Evolutionary conservation across 2,888 invertebrate genomes (phyloP), one percentile per base, ranked within the genome.

Genomic region (Campopleginae sp.): DNA sequence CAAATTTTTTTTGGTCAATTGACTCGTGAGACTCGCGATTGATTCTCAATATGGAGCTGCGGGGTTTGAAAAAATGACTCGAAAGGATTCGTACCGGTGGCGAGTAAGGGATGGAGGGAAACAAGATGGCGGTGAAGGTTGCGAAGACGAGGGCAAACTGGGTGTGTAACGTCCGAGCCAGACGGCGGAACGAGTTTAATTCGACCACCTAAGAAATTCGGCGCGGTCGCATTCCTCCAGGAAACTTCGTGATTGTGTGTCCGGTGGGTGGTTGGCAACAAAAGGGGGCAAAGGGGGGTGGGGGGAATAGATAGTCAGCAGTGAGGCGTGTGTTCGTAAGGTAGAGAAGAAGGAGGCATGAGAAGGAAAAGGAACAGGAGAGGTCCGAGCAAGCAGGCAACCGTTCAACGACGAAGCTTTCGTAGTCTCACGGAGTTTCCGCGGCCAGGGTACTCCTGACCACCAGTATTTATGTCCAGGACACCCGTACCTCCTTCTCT

Each of bases 221-320:
- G 87, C 88, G 91, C 89, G 93, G 93, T 93, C 91, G 91, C 93
- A 93, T 93, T 93, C 93, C 93, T 92, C 92, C 92, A 92, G 91
- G 90, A 91, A 93, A 93, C 92, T 93, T 93, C 90, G 91, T 93
- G 93, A 93, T 93, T 93, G 93, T 92, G 91, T 93, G 93, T 92
- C 93, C 92, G 88, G 91, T 90, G 86, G 86, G 86, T 86, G 86
- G 82, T 58, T 58, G 58, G 58, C 58, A 58, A 68, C 86, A 87
- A 72, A 74, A 80, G 42, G 65, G 51, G n/a, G n/a, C n/a, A n/a
- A n/a, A n/a, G n/a, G n/a, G n/a, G n/a, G n/a, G n/a, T n/a, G n/a
- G n/a, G n/a, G n/a, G 38, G 48, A 61, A 51, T 17, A 38, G 71
- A 48, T 72, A 80, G 54, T 74, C 61, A 61, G 38, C 44, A 74